A percentile compares a stretch with the other conserved stretches of the same genome.
Conservation (phyloP, 2,888 invertebrate species). For the Bhutanitis thaidina region DNA sequence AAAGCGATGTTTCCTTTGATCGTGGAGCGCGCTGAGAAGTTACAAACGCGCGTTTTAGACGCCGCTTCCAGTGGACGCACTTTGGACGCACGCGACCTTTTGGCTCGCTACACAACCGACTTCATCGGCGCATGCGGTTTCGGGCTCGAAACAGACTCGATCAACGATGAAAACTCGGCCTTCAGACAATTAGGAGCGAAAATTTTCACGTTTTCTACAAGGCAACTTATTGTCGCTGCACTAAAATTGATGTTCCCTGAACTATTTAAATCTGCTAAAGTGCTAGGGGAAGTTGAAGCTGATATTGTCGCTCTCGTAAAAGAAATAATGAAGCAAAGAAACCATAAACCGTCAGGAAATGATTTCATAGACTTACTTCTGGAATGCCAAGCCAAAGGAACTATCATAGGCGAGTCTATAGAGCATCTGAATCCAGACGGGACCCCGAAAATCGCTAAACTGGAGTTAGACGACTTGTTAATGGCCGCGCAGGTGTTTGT, state of each 20-base stretch:
- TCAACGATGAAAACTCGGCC: conserved; percentile 26
- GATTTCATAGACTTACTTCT: conserved; percentile 34
- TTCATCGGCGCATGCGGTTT: conserved; percentile 31
- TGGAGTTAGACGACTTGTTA: conserved; percentile 11
- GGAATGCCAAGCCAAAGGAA: conserved; percentile 28
- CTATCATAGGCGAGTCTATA: conserved; percentile 25
- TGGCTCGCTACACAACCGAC: conserved; percentile 36
- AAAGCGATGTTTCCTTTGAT: conserved; percentile 59
- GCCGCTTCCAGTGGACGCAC: neutral
- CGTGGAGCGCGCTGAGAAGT: conserved; percentile 33
- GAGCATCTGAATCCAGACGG: neutral
- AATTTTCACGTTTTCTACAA: conserved; percentile 36
- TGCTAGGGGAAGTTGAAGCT: conserved; percentile 2
- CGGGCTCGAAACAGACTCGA: conserved; percentile 27
- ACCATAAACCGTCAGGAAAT: conserved; percentile 28
- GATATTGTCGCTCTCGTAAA: conserved; percentile 13
- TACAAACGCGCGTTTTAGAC: neutral
- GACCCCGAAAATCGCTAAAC: neutral
- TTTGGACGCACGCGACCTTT: conserved; percentile 38
- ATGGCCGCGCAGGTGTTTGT: conserved; percentile 30
- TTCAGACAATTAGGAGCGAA: conserved; percentile 27
- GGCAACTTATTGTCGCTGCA: conserved; percentile 29
- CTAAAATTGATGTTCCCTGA: conserved; percentile 15
- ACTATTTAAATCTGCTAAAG: conserved; percentile 8
- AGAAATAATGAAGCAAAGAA: conserved; percentile 19